phyloP scores from a whole-genome alignment of 2,888 invertebrate genomes.

The Psococerastis gibbosa region DNA sequence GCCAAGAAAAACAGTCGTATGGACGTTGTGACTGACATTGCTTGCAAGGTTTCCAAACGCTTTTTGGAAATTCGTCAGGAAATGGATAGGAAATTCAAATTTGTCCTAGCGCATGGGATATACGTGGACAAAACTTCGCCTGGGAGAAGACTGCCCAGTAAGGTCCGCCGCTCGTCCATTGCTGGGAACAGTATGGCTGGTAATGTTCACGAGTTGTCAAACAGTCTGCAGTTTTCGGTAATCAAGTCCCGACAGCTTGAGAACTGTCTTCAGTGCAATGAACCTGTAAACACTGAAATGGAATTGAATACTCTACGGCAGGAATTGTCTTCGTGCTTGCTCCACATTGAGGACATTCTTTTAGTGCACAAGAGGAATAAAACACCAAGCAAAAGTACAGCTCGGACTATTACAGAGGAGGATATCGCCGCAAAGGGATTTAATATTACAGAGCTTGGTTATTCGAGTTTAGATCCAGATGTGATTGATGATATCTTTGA shows the following conservation, averaged over 20 bases:
- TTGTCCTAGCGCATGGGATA: neutral
- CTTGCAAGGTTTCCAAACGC: neutral
- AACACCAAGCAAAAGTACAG: neutral
- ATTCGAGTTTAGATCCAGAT: conserved; percentile 3
- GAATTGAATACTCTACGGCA: neutral
- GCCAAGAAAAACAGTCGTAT: no score
- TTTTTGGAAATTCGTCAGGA: neutral
- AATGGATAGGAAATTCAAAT: conserved; percentile 7
- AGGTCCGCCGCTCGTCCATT: neutral
- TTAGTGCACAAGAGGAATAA: conserved; percentile 1
- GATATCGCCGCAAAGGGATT: neutral
- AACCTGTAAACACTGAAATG: neutral
- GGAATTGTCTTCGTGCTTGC: neutral
- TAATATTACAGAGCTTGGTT: neutral
- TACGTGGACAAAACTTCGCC: neutral
- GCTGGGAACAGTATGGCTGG: neutral
- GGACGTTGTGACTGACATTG: neutral
- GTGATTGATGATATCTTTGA: conserved; percentile 6
- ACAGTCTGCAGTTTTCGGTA: neutral
- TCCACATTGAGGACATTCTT: neutral
- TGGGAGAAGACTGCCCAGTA: neutral
- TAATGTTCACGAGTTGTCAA: conserved; percentile 4
- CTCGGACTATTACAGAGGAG: neutral
- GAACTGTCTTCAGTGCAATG: neutral
- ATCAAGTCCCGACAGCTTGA: conserved; percentile 5